These are phyloP conservation scores for Acanthosepion pharaonis DNA, from an alignment of 2,888 invertebrate species.

Conservation along the genomic window DNA sequence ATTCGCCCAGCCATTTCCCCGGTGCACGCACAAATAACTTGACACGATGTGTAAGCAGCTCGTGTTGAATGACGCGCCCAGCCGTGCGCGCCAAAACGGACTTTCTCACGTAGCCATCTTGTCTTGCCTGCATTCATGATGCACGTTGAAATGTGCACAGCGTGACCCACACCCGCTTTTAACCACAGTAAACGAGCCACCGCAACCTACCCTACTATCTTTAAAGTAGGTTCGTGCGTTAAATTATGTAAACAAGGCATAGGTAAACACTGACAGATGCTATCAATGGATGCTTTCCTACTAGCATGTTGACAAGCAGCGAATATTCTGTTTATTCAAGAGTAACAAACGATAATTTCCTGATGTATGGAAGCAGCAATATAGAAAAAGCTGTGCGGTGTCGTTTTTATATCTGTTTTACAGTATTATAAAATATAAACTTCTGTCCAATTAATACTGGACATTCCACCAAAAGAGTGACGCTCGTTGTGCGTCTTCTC, in stretches of 20 bases:
- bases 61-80: not conserved
- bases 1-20: not conserved
- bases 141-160: not conserved
- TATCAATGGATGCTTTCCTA: not conserved
- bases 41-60: not conserved
- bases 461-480: too few relatives aligned
- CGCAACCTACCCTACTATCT: not conserved
- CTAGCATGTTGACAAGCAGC: too few relatives aligned
- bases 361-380: not conserved
- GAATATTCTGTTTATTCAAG: too few relatives aligned
- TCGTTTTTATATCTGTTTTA: too few relatives aligned
- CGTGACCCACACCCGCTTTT: not conserved
- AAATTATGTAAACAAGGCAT: not conserved
- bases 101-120: conserved; percentile 18
- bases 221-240: not conserved
- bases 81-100: not conserved
- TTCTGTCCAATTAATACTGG: too few relatives aligned
- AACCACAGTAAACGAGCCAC: too few relatives aligned
- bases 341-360: too few relatives aligned
- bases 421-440: too few relatives aligned
- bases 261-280: not conserved
- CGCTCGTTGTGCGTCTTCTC: too few relatives aligned
- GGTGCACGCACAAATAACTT: not conserved
- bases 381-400: too few relatives aligned
- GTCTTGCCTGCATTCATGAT: not conserved